Evolutionary conservation across 2,888 invertebrate species (phyloP).

Genomic region (Eupithecia pulchellata): DNA sequence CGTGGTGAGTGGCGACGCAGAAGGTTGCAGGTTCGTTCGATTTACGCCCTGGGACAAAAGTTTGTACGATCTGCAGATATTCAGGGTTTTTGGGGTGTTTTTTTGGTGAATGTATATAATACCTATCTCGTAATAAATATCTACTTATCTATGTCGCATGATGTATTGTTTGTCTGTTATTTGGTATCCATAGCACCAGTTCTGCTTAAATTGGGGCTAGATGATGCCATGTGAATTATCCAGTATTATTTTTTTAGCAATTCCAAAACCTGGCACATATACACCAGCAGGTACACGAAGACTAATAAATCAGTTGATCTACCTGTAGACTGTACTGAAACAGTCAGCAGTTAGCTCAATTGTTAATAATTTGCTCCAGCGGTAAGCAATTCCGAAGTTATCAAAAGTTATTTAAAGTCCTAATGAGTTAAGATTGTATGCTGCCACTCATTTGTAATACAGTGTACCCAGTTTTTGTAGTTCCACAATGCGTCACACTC

Average conservation of each 20-base stretch:
- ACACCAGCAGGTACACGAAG: not conserved
- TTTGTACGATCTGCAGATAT: too few species aligned
- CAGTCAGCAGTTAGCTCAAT: not conserved
- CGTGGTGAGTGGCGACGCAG: too few species aligned
- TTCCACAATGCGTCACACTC: constrained; percentile 20
- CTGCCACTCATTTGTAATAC: not conserved
- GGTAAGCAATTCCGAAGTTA: not conserved
- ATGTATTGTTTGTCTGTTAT: too few species aligned
- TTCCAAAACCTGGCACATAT: not conserved
- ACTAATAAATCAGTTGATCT: not conserved
- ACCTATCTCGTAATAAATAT: too few species aligned
- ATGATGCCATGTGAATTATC: too few species aligned
- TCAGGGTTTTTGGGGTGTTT: too few species aligned
- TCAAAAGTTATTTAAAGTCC: not conserved
- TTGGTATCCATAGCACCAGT: too few species aligned
- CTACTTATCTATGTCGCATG: too few species aligned
- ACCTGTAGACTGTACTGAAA: not conserved
- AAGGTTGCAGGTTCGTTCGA: too few species aligned
- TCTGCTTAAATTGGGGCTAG: too few species aligned
- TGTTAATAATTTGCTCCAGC: not conserved
- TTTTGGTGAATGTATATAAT: too few species aligned
- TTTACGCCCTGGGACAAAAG: too few species aligned
- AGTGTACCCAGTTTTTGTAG: constrained; percentile 20
- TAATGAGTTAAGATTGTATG: not conserved
- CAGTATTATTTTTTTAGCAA: not conserved